phyloP scores from a whole-genome alignment of 92 coral and sea anemone species.

The Montipora capitata region DNA sequence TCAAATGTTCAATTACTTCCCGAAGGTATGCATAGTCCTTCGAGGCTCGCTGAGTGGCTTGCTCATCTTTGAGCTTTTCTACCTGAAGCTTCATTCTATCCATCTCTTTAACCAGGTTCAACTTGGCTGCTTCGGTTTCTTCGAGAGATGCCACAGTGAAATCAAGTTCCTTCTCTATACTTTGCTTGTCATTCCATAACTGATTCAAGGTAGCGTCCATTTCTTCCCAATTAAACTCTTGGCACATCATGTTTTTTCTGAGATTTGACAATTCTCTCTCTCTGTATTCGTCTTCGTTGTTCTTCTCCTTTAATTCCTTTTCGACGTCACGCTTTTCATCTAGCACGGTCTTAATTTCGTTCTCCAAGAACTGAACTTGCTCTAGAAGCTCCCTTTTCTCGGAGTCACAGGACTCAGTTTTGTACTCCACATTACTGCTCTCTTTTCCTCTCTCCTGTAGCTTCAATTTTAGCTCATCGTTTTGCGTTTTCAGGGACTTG shows the following conservation, averaged over 20 bases:
- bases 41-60: background rate
- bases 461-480: slow-evolving; percentile 25
- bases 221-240: slow-evolving; percentile 3
- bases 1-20: slow-evolving; percentile 5
- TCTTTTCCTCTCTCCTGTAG: slow-evolving; percentile 11
- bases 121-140: slow-evolving; percentile 13
- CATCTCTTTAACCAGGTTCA: background rate
- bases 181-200: slow-evolving; percentile 6
- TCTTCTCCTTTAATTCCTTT: background rate
- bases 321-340: background rate
- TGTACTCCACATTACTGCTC: background rate
- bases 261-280: slow-evolving; percentile 18
- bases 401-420: background rate
- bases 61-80: background rate
- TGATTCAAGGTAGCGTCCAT: slow-evolving; percentile 15
- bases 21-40: slow-evolving; percentile 5
- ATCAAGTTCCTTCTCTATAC: background rate
- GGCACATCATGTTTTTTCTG: background rate
- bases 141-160: background rate
- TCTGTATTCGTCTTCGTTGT: background rate
- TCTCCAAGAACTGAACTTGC: slow-evolving; percentile 1
- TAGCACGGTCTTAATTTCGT: slow-evolving; percentile 1
- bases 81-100: background rate
- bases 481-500: background rate
- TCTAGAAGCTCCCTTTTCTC: slow-evolving; percentile 12